phyloP scores from a whole-genome alignment of 1,140 invertebrate species.

The Arctopsyche grandis region DNA sequence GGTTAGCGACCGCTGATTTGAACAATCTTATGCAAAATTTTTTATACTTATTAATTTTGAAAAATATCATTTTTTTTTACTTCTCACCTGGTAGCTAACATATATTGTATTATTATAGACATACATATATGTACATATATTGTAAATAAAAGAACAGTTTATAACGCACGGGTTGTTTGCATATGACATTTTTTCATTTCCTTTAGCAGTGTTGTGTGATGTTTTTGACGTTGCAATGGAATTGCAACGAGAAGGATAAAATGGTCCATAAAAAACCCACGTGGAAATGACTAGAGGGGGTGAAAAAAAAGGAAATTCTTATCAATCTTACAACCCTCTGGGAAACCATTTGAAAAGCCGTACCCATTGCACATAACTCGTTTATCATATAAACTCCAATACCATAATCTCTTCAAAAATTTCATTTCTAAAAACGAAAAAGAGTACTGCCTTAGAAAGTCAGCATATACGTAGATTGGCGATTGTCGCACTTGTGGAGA shows the following conservation, averaged over 20 bases:
- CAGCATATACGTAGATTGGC: too few relatives aligned
- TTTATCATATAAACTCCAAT: too few relatives aligned
- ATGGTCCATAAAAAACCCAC: background rate
- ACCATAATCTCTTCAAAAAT: too few relatives aligned
- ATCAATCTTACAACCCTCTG: background rate
- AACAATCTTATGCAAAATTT: too few relatives aligned
- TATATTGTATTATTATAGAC: too few relatives aligned
- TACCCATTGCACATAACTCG: background rate
- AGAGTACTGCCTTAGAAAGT: too few relatives aligned
- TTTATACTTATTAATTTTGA: too few relatives aligned
- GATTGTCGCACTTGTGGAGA: background rate
- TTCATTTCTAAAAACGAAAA: too few relatives aligned
- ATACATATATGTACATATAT: background rate
- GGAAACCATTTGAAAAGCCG: background rate
- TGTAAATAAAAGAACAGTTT: background rate
- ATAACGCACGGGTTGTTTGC: background rate
- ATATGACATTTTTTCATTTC: background rate
- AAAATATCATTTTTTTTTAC: too few relatives aligned
- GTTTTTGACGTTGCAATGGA: background rate
- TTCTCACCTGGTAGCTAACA: too few relatives aligned
- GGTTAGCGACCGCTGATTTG: too few relatives aligned
- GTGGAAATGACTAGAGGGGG: background rate
- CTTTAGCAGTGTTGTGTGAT: background rate
- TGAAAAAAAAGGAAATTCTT: slow-evolving; percentile 6
- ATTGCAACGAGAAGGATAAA: background rate